These are phyloP conservation scores for Alouatta palliata DNA, from an alignment of 2,113 vertebrate species.

Conservation along the genomic window DNA sequence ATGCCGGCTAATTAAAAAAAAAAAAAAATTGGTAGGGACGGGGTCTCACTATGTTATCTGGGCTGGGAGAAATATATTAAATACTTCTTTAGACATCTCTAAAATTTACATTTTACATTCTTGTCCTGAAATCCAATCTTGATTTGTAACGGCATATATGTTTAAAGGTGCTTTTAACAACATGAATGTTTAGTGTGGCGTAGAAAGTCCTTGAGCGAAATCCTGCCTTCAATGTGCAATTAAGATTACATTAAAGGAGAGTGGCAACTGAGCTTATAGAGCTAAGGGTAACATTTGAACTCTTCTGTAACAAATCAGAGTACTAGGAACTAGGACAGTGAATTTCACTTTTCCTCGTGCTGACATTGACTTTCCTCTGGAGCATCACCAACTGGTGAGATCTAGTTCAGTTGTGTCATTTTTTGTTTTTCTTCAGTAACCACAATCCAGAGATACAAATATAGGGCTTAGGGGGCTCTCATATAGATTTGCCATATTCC, in stretches of 20 bases:
- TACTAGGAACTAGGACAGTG: slow-evolving; percentile 18
- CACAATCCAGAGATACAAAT: slow-evolving; percentile 65
- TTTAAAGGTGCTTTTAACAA: slow-evolving; percentile 33
- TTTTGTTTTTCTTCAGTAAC: slow-evolving; percentile 51
- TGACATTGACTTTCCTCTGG: slow-evolving; percentile 51
- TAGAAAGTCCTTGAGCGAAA: slow-evolving; percentile 51
- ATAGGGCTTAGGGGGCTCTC: slow-evolving; percentile 42
- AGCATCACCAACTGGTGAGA: slow-evolving; percentile 33
- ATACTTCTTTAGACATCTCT: neutral
- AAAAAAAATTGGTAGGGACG: no score
- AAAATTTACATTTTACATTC: neutral
- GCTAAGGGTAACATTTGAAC: slow-evolving; percentile 40
- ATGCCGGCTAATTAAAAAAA: no score
- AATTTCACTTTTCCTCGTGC: slow-evolving; percentile 51
- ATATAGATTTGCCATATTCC: slow-evolving; percentile 62
- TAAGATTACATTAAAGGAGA: slow-evolving; percentile 47
- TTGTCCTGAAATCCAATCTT: neutral
- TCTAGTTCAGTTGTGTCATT: slow-evolving; percentile 21
- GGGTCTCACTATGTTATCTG: no score
- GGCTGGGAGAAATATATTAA: neutral
- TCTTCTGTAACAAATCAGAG: slow-evolving; percentile 32
- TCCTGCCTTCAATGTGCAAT: neutral
- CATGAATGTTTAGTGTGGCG: neutral
- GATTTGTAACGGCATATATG: neutral
- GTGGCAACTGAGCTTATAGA: neutral